Evolutionary conservation across 1,140 invertebrate species (phyloP).

Genomic region (Cyclargus thomasi): DNA sequence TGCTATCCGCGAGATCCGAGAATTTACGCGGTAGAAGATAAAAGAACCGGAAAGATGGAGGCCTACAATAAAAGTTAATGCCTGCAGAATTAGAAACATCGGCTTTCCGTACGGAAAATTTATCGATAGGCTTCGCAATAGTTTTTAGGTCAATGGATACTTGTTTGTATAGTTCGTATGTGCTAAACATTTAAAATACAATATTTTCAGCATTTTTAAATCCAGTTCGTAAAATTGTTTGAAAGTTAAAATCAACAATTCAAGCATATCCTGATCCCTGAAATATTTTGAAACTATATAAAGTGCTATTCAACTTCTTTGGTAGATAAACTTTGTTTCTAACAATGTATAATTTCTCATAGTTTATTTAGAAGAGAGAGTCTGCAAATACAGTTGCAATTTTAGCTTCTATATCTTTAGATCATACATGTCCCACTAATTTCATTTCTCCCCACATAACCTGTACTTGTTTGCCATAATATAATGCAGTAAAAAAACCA

Average conservation of each 20-base stretch:
- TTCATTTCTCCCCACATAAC: too few species aligned
- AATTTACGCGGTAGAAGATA: slow-evolving; percentile 63
- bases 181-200: not conserved
- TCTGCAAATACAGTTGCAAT: too few species aligned
- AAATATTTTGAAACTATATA: not conserved
- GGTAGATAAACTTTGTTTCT: too few species aligned
- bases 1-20: slow-evolving; percentile 55
- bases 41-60: slow-evolving; percentile 43
- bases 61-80: slow-evolving; percentile 23
- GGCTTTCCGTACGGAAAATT: not conserved
- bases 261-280: not conserved
- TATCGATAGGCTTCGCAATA: not conserved
- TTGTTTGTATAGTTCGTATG: not conserved
- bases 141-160: not conserved
- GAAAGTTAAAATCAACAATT: not conserved
- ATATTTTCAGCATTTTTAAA: not conserved
- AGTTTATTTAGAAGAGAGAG: too few species aligned
- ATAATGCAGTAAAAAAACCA: too few species aligned
- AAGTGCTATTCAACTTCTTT: too few species aligned
- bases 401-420: too few species aligned
- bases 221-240: not conserved
- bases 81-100: slow-evolving; percentile 18
- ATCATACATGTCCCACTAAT: too few species aligned
- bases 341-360: too few species aligned
- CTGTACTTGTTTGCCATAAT: too few species aligned